Evolutionary conservation across 2,113 vertebrate species (phyloP).

Genomic region (Hirundichthys speculiger): DNA sequence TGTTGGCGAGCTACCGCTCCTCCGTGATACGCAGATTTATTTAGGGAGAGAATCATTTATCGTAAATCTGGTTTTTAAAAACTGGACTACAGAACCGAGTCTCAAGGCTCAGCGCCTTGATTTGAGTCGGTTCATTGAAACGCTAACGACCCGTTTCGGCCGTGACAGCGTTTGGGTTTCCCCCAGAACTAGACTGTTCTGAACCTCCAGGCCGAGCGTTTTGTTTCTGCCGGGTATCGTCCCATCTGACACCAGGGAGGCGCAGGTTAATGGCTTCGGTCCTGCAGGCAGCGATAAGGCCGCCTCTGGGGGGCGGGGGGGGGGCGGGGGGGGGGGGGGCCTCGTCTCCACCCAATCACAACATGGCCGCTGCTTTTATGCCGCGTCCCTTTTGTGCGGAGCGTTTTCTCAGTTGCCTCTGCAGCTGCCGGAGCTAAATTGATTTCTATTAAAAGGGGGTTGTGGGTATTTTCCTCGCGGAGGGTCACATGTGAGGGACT

Average conservation of each 20-base stretch:
- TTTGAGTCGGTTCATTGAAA: too few species aligned
- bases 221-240: slow-evolving; percentile 12
- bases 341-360: slow-evolving; percentile 61
- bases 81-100: too few species aligned
- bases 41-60: too few species aligned
- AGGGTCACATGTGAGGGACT: slow-evolving; percentile 26
- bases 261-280: slow-evolving; percentile 62
- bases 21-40: too few species aligned
- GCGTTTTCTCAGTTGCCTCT: slow-evolving; percentile 43
- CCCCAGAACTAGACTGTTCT: neutral
- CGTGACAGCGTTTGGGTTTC: too few species aligned
- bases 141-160: too few species aligned
- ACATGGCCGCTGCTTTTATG: slow-evolving; percentile 62
- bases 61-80: too few species aligned
- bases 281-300: slow-evolving; percentile 73
- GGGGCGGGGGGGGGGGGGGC: slow-evolving; percentile 33
- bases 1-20: too few species aligned
- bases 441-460: slow-evolving; percentile 49
- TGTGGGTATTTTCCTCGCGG: slow-evolving; percentile 21
- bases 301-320: slow-evolving; percentile 35
- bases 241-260: slow-evolving; percentile 14
- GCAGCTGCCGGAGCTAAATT: slow-evolving; percentile 49
- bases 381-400: slow-evolving; percentile 59
- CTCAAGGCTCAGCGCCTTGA: too few species aligned
- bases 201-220: slow-evolving; percentile 6